Evolutionary conservation across 2,113 vertebrate genomes (phyloP).

Genomic region (Xiphophorus couchianus): DNA sequence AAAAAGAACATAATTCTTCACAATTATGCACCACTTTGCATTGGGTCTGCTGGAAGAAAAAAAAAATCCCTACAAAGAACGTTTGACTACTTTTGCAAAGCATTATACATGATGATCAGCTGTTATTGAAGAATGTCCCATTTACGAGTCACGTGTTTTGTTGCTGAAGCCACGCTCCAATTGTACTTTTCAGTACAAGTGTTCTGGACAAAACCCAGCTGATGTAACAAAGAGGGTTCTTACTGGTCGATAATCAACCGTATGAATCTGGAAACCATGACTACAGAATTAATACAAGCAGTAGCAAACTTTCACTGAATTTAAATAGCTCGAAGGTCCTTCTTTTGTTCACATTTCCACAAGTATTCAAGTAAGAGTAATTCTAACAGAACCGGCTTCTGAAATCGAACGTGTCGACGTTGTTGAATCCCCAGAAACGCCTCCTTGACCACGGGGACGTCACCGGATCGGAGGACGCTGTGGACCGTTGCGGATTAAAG

Average conservation of each 20-base stretch:
- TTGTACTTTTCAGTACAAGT: not conserved
- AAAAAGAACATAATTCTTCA: not conserved
- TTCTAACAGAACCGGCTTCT: slow-evolving; percentile 55
- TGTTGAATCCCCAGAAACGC: slow-evolving; percentile 6
- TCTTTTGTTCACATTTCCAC: slow-evolving; percentile 24
- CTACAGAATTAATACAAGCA: not conserved
- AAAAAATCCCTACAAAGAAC: not conserved
- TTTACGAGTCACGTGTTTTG: not conserved
- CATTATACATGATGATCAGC: not conserved
- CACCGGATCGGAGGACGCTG: slow-evolving; percentile 35
- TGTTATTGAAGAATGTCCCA: not conserved
- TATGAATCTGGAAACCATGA: not conserved
- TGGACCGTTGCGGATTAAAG: slow-evolving; percentile 2
- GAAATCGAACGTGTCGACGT: slow-evolving; percentile 56
- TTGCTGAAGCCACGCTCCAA: not conserved
- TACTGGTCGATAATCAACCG: not conserved
- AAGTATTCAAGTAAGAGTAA: slow-evolving; percentile 9
- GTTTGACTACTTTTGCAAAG: not conserved
- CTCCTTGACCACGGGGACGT: slow-evolving; percentile 10
- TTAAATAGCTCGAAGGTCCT: slow-evolving; percentile 46
- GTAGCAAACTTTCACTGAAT: slow-evolving; percentile 13
- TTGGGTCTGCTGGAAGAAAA: not conserved
- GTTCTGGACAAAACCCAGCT: not conserved
- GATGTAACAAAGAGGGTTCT: not conserved
- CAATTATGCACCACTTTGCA: not conserved